phyloP scores from a whole-genome alignment of 1,140 invertebrate genomes.

The Drosophila subpulchrella region DNA sequence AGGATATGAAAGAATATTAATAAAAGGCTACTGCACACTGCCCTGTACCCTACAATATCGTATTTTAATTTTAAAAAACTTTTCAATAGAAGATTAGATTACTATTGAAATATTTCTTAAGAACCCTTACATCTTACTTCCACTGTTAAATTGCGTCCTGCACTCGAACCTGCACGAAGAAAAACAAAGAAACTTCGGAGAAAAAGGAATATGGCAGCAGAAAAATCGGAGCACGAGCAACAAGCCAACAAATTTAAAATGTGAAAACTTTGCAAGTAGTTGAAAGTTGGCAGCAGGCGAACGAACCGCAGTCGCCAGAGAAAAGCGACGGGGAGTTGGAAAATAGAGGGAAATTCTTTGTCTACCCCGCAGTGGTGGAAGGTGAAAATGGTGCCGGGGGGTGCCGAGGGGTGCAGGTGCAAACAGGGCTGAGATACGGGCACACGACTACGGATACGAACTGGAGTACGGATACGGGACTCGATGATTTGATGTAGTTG shows the following conservation, averaged over 20 bases:
- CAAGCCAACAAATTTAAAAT: conserved; percentile 79
- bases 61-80: no score
- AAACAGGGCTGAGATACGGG: conserved; percentile 52
- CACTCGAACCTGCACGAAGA: conserved; percentile 21
- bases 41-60: no score
- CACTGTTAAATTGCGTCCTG: conserved; percentile 8
- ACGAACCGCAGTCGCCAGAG: conserved; percentile 66
- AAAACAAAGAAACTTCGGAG: conserved; percentile 40
- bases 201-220: conserved; percentile 17
- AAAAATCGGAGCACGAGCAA: conserved; percentile 42
- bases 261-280: conserved; percentile 72
- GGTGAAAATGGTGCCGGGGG: neutral
- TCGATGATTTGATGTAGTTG: conserved; percentile 61
- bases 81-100: no score
- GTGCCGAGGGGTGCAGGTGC: conserved; percentile 48
- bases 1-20: no score
- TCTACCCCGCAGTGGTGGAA: conserved; percentile 16
- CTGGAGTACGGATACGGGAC: conserved; percentile 54
- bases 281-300: conserved; percentile 61
- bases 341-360: conserved; percentile 52
- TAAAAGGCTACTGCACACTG: no score
- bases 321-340: conserved; percentile 13
- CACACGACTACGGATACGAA: conserved; percentile 16
- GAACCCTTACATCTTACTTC: neutral
- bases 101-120: neutral